These are phyloP conservation scores for Helleia helle DNA, from an alignment of 2,888 invertebrate species.

Conservation along the genomic window DNA sequence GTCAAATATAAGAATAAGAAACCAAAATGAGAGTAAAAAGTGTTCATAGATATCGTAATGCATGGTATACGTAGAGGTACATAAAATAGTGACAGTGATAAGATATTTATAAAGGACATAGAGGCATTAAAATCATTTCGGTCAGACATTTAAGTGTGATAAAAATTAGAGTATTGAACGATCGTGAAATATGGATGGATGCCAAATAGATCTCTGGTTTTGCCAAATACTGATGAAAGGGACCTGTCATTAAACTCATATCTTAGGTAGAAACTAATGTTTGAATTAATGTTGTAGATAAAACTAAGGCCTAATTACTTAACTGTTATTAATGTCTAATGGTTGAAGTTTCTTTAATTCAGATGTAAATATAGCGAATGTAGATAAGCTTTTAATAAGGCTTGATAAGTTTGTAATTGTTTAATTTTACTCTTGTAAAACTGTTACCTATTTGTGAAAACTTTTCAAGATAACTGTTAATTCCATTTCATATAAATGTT, in stretches of 20 bases:
- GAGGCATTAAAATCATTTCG: not conserved
- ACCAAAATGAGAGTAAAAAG: slow-evolving; percentile 17
- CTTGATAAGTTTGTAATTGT: slow-evolving; percentile 36
- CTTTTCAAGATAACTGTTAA: slow-evolving; percentile 33
- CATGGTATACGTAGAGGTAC: slow-evolving; percentile 14
- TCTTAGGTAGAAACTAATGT: slow-evolving; percentile 43
- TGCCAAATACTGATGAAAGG: slow-evolving; percentile 57
- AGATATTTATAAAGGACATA: slow-evolving; percentile 13
- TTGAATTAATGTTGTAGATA: slow-evolving; percentile 22
- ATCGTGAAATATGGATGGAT: slow-evolving; percentile 20
- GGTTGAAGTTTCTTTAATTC: slow-evolving; percentile 41
- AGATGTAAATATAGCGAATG: slow-evolving; percentile 35
- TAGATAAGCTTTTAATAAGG: slow-evolving; percentile 29
- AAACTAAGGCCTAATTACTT: slow-evolving; percentile 23
- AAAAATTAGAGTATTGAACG: not conserved
- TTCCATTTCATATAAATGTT: slow-evolving; percentile 29
- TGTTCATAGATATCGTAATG: slow-evolving; percentile 21
- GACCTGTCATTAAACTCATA: slow-evolving; percentile 65
- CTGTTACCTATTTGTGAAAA: slow-evolving; percentile 30
- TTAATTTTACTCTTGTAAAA: slow-evolving; percentile 37
- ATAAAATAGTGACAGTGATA: slow-evolving; percentile 18
- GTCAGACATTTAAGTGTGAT: not conserved
- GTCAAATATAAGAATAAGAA: slow-evolving; percentile 45
- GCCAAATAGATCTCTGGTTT: slow-evolving; percentile 45
- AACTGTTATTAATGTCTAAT: slow-evolving; percentile 26